Evolutionary conservation across 37 sponge, comb jelly and placozoan species (phyloP).

Genomic region (Aphrocallistes beatrix): DNA sequence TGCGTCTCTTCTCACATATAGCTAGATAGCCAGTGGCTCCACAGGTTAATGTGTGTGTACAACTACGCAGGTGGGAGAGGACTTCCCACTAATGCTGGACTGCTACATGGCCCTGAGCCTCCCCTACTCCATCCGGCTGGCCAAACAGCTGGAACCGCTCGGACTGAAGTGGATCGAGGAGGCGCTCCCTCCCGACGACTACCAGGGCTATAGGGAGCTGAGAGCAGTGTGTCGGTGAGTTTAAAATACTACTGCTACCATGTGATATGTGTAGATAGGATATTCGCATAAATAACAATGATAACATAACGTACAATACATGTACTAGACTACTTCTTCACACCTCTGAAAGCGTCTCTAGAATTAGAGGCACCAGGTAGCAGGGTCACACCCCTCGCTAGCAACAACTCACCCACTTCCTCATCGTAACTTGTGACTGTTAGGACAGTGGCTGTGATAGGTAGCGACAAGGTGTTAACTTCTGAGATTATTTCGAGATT

Average conservation of each 20-base stretch:
- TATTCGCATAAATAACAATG: neutral
- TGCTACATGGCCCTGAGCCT: conserved; percentile 76
- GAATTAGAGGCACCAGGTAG: neutral
- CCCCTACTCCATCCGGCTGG: conserved; percentile 57
- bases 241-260: conserved; percentile 23
- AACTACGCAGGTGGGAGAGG: conserved; percentile 32
- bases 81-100: conserved; percentile 81
- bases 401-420: neutral
- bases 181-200: conserved; percentile 65
- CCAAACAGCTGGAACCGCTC: conserved; percentile 37
- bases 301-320: no score
- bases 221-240: conserved; percentile 19
- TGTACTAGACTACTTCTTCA: no score
- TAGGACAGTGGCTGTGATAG: conserved; percentile 77
- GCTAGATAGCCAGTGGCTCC: no score
- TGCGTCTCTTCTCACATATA: no score
- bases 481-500: conserved; percentile 67
- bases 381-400: neutral
- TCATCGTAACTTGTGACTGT: neutral
- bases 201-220: conserved; percentile 39
- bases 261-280: neutral
- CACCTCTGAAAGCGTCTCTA: no score
- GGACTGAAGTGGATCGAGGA: conserved; percentile 78
- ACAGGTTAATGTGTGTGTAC: no score
- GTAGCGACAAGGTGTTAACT: conserved; percentile 44